phyloP scores from a whole-genome alignment of 2,797 vertebrate species.

The Merluccius polli region DNA sequence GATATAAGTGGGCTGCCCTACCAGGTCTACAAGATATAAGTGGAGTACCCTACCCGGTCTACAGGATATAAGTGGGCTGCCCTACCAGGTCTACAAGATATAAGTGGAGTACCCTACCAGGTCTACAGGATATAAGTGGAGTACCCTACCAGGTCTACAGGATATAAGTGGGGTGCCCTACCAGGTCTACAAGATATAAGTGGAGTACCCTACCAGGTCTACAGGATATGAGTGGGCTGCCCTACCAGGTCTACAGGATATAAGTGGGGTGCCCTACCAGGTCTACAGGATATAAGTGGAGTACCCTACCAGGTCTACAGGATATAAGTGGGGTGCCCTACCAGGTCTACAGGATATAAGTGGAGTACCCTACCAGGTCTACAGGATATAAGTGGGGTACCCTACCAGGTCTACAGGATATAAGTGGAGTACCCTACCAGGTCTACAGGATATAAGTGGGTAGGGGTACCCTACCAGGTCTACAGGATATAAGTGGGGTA shows the following conservation, averaged over 20 bases:
- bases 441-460: background rate
- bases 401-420: too few relatives aligned
- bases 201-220: background rate
- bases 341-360: background rate
- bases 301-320: too few relatives aligned
- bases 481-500: background rate
- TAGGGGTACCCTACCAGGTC: too few relatives aligned
- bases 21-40: too few relatives aligned
- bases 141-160: background rate
- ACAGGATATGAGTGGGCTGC: background rate
- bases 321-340: background rate
- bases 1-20: background rate
- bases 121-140: background rate
- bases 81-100: too few relatives aligned
- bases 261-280: background rate
- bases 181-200: too few relatives aligned
- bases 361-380: background rate
- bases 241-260: background rate
- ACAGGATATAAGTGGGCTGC: background rate
- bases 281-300: too few relatives aligned
- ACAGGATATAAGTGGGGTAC: background rate
- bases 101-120: background rate
- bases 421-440: background rate
- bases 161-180: background rate
- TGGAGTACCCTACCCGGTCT: background rate